Percentiles rank a stretch among this genome's conserved stretches.
Evolutionary conservation across 2,888 invertebrate species (phyloP).

Genomic region (Elysia crispata): DNA sequence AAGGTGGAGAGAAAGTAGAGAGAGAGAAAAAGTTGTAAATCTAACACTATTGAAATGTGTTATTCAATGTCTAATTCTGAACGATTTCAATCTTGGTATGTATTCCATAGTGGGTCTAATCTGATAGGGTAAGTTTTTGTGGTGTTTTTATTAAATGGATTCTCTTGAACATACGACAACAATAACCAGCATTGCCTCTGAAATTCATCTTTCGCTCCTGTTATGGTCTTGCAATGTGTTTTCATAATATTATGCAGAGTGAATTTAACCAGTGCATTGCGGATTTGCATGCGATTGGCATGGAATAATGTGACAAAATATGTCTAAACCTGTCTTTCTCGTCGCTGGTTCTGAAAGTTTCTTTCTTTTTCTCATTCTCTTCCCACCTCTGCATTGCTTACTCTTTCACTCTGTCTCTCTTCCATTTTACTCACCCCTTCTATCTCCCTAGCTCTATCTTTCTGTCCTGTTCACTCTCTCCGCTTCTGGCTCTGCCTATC

Average conservation of each 20-base stretch:
- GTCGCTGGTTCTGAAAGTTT: background rate
- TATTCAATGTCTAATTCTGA: no score
- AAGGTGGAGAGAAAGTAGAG: no score
- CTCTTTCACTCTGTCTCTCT: no score
- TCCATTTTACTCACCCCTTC: no score
- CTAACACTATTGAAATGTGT: no score
- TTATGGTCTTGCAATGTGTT: background rate
- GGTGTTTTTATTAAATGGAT: slow-evolving; percentile 10
- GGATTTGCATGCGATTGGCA: no score
- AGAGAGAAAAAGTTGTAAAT: no score
- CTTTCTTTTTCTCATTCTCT: background rate
- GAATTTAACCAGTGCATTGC: no score
- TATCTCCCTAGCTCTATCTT: slow-evolving; percentile 20
- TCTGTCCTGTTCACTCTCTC: slow-evolving; percentile 21
- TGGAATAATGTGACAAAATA: background rate
- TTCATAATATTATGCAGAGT: background rate
- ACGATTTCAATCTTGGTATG: no score
- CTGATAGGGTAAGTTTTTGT: no score
- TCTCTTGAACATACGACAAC: slow-evolving; percentile 32
- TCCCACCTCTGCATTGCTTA: background rate
- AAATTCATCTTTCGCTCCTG: background rate
- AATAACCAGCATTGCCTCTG: background rate
- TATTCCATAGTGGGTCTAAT: background rate
- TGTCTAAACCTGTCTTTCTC: slow-evolving; percentile 3
- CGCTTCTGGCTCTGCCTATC: slow-evolving; percentile 20